These are phyloP conservation scores for Kryptolebias ocellatus DNA, from an alignment of 2,797 vertebrate genomes.

Conservation along the genomic window DNA sequence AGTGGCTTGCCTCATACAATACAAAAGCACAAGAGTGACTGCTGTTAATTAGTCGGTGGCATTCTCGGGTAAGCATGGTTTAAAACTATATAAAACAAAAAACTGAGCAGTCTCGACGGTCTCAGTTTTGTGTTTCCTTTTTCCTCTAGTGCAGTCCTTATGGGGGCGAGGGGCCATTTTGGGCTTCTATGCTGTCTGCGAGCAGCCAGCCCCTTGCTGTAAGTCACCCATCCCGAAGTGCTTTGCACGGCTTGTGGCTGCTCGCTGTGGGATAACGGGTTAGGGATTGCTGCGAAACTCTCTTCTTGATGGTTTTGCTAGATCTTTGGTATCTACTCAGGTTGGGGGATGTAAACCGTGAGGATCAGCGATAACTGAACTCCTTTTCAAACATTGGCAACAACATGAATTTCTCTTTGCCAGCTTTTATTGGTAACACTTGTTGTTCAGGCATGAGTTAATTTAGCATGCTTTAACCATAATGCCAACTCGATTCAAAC, in stretches of 20 bases:
- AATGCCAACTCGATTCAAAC: no score
- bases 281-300: constrained; percentile 29
- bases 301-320: constrained; percentile 3
- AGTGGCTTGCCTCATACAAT: neutral
- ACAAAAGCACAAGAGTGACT: constrained; percentile 1
- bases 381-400: no score
- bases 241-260: constrained; percentile 84
- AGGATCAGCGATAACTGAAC: no score
- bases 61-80: constrained; percentile 16
- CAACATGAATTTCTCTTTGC: no score
- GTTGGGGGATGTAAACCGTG: no score
- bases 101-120: constrained; percentile 28
- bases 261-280: constrained; percentile 61
- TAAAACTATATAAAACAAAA: neutral
- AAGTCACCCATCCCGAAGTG: constrained; percentile 79
- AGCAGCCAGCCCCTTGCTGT: constrained; percentile 80
- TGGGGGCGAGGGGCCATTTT: constrained; percentile 80
- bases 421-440: no score
- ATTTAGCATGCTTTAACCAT: no score
- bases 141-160: constrained; percentile 80
- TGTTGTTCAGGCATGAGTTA: no score
- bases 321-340: no score
- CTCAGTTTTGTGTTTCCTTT: constrained; percentile 68
- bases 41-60: neutral
- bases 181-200: constrained; percentile 78